Evolutionary conservation across 2,113 vertebrate species (phyloP).

Genomic region (Rostratula benghalensis): DNA sequence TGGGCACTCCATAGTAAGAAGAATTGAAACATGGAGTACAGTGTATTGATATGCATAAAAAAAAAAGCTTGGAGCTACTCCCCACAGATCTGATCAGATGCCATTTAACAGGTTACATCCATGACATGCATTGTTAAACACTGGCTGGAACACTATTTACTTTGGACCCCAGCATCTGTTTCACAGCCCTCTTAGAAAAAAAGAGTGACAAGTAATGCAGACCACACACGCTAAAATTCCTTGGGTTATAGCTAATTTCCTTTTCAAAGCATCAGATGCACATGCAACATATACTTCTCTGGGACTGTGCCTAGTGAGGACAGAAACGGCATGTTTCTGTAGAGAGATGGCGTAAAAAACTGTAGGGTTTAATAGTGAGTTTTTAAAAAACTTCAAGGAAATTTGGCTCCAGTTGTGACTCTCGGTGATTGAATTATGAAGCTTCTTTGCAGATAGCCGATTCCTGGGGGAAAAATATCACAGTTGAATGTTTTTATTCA

Average conservation of each 20-base stretch:
- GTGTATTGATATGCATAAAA: not conserved
- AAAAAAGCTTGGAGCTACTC: not conserved
- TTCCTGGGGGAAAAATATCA: not conserved
- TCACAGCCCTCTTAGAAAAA: not conserved
- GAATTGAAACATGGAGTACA: not conserved
- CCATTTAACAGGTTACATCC: not conserved
- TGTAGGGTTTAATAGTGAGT: not conserved
- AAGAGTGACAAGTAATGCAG: not conserved
- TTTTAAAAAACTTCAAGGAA: not conserved
- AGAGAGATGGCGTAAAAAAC: not conserved
- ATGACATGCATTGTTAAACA: not conserved
- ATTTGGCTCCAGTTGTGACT: not conserved
- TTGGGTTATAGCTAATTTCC: not conserved
- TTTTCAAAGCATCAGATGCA: not conserved
- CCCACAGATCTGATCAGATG: not conserved
- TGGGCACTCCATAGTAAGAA: not conserved
- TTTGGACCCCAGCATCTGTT: not conserved
- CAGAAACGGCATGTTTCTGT: not conserved
- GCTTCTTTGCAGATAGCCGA: not conserved
- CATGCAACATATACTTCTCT: not conserved
- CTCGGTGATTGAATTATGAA: not conserved
- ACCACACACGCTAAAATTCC: not conserved
- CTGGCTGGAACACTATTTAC: not conserved
- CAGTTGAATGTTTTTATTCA: constrained; percentile 23
- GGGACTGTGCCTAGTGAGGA: not conserved